Base-by-base conservation (phyloP, 2,113 vertebrate species). In the Trogon melanurus region DNA sequence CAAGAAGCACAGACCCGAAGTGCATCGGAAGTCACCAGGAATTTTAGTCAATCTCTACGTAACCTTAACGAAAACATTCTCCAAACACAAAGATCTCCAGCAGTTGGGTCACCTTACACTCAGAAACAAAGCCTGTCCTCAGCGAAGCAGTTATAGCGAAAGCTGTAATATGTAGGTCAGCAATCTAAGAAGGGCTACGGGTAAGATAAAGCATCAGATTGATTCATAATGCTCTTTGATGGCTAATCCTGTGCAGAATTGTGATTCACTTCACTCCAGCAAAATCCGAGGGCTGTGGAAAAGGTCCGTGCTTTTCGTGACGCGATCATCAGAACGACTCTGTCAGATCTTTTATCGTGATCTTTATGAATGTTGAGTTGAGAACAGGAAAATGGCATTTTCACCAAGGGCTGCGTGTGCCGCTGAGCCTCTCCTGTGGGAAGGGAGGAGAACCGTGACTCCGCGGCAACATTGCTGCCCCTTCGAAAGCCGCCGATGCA, bases 181-280 rank as follows among this genome's bases (percentile, higher is more conserved):
- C 60, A 4, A 56, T 51, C 50, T 89, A 71, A 82, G 88, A 91
- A 76, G 61, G 78, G 60, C 86, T 89, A 54, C 3, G 50, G 60
- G 67, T 91, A 89, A 94, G 86, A 85, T 65, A 71, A 91, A 91
- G 80, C 44, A 91, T 93, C 86, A 94, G 71, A 89, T 54, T 93
- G 75, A 95, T 92, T 88, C 78, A 85, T 93, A 96, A 92, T 83
- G 67, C 82, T 87, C 85, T 94, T 80, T 67, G 79, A 94, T 95
- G 71, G 87, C 87, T 94, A 92, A 95, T 95, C 92, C 95, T 70
- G 27, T 25, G 62, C 76, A 94, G 62, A 89, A 91, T 11, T 87
- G 72, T 21, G 64, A 90, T 69, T 91, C 84, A 45, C 29, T 45
- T 81, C 71, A 74, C 60, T 13, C 67, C 17, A 83, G 51, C 50